phyloP scores from a whole-genome alignment of 2,113 vertebrate species.

The Gila orcuttii region DNA sequence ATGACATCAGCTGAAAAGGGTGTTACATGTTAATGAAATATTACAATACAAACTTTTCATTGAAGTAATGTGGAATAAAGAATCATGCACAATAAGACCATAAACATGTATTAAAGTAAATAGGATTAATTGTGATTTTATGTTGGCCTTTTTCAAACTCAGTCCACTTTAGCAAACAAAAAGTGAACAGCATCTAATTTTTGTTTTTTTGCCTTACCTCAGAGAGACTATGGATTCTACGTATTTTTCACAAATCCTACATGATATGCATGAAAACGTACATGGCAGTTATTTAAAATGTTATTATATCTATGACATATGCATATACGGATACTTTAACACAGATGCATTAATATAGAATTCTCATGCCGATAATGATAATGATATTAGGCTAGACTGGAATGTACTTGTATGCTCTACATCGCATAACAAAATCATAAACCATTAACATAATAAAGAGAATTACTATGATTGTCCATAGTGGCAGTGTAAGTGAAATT shows the following conservation, averaged over 20 bases:
- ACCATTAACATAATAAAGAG: conserved; percentile 3
- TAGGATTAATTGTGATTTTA: neutral
- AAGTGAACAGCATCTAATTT: neutral
- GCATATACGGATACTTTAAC: conserved; percentile 23
- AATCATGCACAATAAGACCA: neutral
- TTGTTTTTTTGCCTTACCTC: neutral
- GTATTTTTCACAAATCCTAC: conserved; percentile 20
- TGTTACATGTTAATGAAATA: neutral
- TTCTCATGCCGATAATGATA: conserved; percentile 27
- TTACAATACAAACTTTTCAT: neutral
- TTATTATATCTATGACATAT: conserved; percentile 33
- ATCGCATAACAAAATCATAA: neutral
- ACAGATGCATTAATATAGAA: conserved; percentile 31
- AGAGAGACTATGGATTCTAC: neutral
- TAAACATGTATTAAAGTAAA: neutral
- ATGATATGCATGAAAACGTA: conserved; percentile 20
- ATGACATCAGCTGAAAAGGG: conserved; percentile 1
- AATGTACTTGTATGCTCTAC: conserved; percentile 34
- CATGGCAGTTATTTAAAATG: conserved; percentile 36
- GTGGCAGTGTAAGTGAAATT: conserved; percentile 36
- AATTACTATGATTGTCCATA: conserved; percentile 44
- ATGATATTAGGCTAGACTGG: conserved; percentile 41
- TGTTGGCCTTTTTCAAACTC: neutral
- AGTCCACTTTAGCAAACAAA: neutral
- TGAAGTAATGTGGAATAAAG: neutral